These are phyloP conservation scores for Microhierax caerulescens DNA, from an alignment of 2,797 vertebrate genomes.

Conservation along the genomic window DNA sequence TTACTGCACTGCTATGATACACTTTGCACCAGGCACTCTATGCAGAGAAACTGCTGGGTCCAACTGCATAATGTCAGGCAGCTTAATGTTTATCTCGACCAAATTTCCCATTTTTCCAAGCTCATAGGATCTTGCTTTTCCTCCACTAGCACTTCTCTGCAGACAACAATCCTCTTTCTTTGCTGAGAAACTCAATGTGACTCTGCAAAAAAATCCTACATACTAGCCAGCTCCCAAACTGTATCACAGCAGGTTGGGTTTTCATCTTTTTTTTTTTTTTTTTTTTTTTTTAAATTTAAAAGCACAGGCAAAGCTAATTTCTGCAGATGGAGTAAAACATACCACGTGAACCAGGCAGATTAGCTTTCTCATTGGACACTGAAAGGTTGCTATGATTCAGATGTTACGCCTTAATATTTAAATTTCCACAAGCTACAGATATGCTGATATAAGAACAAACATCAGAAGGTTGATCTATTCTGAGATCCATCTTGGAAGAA, in stretches of 20 bases:
- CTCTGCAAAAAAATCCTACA: background rate
- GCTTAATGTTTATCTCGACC: background rate
- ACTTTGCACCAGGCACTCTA: background rate
- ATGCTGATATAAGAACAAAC: constrained; percentile 15
- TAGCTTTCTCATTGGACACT: background rate
- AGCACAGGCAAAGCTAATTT: background rate
- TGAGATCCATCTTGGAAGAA: background rate
- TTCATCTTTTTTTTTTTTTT: background rate
- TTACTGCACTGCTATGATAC: background rate
- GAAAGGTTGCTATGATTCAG: constrained; percentile 13
- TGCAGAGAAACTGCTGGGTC: background rate
- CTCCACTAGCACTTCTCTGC: background rate
- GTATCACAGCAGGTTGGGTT: background rate
- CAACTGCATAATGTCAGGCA: background rate
- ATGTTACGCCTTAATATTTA: constrained; percentile 14
- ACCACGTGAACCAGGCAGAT: background rate
- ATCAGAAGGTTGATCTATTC: constrained; percentile 22
- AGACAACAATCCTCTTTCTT: background rate
- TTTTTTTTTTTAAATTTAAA: background rate
- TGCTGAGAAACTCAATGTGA: background rate
- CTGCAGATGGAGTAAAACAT: background rate
- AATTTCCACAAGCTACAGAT: constrained; percentile 31
- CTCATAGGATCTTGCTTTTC: background rate
- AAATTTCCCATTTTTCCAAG: background rate
- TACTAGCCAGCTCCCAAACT: background rate